Conservation (phyloP, 2,888 invertebrate genomes). For the Siphlonurus alternatus region DNA sequence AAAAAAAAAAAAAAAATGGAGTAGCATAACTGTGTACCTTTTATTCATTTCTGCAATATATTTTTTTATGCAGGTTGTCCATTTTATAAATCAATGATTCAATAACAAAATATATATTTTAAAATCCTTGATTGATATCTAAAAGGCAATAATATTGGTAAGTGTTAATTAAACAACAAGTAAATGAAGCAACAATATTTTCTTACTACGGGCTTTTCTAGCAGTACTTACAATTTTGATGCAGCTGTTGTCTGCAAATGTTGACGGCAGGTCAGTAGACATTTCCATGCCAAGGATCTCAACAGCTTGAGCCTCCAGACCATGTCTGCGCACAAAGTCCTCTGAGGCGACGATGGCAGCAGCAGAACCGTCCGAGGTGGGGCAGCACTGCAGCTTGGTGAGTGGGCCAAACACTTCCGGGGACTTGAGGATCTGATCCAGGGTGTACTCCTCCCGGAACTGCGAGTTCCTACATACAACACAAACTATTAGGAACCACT, state of each 20-base stretch:
- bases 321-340: conserved; percentile 68
- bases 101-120: too few species aligned
- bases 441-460: conserved; percentile 75
- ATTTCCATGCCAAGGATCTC: conserved; percentile 96
- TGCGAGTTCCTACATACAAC: conserved; percentile 57
- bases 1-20: too few species aligned
- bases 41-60: too few species aligned
- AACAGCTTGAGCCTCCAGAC: conserved; percentile 71
- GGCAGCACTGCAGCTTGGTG: conserved; percentile 94
- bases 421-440: conserved; percentile 79
- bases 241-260: conserved; percentile 65
- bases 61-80: too few species aligned
- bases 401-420: conserved; percentile 80
- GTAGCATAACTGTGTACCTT: too few species aligned
- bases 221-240: conserved; percentile 45
- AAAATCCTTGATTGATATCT: too few species aligned
- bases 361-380: conserved; percentile 96
- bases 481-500: conserved; percentile 6
- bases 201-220: neutral
- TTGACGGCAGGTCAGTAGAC: conserved; percentile 76
- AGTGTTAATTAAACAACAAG: conserved; percentile 3
- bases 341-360: conserved; percentile 85
- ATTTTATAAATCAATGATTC: neutral
- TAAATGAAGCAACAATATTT: neutral
- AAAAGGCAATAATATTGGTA: too few species aligned